These are phyloP conservation scores for Ophraella communa DNA, from an alignment of 2,888 invertebrate species.

Conservation along the genomic window DNA sequence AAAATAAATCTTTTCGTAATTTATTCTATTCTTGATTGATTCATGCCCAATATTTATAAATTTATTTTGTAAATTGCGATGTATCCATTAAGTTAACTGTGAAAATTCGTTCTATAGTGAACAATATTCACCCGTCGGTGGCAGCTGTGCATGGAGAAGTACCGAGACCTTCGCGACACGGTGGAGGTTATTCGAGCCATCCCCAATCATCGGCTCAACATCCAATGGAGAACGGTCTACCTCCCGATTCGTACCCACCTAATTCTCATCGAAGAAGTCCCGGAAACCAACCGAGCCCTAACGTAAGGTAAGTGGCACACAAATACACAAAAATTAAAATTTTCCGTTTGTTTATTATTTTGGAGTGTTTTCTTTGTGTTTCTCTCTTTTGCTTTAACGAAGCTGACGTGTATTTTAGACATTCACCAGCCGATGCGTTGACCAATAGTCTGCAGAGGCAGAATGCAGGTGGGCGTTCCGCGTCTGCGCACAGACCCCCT, in stretches of 20 bases:
- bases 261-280: conserved; percentile 40
- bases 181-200: conserved; percentile 48
- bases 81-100: no score
- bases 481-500: conserved; percentile 48
- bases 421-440: conserved; percentile 55
- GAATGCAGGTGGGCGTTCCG: conserved; percentile 54
- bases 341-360: background rate
- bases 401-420: conserved; percentile 50
- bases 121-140: conserved; percentile 63
- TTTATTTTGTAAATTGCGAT: no score
- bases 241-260: conserved; percentile 55
- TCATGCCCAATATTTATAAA: no score
- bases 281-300: conserved; percentile 47
- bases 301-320: conserved; percentile 44
- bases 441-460: conserved; percentile 54
- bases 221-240: conserved; percentile 62
- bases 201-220: conserved; percentile 45
- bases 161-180: conserved; percentile 57
- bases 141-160: conserved; percentile 60
- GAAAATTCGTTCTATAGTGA: no score
- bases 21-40: no score
- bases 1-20: no score
- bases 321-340: no score
- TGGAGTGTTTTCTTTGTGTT: background rate
- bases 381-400: background rate